Evolutionary conservation across 2,888 invertebrate genomes (phyloP), one percentile per base, ranked within the genome.

Genomic region (Erebia aethiops): DNA sequence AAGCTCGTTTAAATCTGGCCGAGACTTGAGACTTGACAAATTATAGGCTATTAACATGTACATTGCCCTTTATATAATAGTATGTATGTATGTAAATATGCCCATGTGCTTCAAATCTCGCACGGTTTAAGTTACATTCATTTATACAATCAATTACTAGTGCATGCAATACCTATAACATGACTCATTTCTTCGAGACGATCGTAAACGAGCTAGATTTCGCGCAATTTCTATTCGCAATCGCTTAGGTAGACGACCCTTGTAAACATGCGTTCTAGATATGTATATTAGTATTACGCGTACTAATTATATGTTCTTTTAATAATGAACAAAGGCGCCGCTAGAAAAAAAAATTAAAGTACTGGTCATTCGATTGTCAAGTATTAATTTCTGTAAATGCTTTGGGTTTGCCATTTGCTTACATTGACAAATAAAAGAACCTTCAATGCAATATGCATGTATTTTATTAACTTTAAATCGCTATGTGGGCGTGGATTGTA

Each of bases 21-120:
- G 18, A 49, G 61, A 46, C 61, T 46, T 18, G 18, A 49, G 61
- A 46, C 61, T 46, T 18, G 21, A 62, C 21, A 62, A 62, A 62
- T 62, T 49, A 62, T 62, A 14, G 46, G 49, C 61, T 49, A 62
- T 62, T 61, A 58, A 58, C 26, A 58, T 35, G 57, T 26, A 58
- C 7, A 58, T 58, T 35, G n/a, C 26, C 35, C 13, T 26, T 8
- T 51, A 13, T n/a, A 51, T n/a, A 51, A 14, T n/a, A 52, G 7
- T 52, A 14, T n/a, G 7, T 52, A 52, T 16, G 7, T 52, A 52
- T 16, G 7, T 16, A 16, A n/a, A 13, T 35, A 58, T 8, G 35
- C n/a, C 21, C 8, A 58, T 43, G 16, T 16, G 60, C 43, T 43
- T 16, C 60, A 16, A 16, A 61, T 61, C 60, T 43, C 16, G 18